Percentiles rank a stretch among this genome's conserved stretches.
Evolutionary conservation across 2,113 vertebrate genomes (phyloP).

Genomic region (Nannobrachium achirus): DNA sequence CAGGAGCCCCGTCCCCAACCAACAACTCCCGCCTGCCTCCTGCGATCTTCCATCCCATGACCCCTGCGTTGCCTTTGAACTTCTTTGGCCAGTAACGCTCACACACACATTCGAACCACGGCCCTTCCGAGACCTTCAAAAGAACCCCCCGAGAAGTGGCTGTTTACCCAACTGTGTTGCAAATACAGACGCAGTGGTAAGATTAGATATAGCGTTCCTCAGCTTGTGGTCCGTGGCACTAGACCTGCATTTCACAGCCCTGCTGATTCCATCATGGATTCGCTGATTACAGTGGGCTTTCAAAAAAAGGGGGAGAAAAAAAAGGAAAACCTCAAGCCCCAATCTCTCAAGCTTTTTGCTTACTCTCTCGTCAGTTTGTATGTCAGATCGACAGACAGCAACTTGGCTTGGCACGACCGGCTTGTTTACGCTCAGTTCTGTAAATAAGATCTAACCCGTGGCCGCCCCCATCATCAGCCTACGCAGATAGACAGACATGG

Average conservation of each 20-base stretch:
- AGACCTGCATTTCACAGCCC: constrained; percentile 44
- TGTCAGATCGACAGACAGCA: constrained; percentile 26
- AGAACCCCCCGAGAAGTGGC: constrained; percentile 17
- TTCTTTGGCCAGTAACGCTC: constrained; percentile 32
- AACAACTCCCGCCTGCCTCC: constrained; percentile 47
- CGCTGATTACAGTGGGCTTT: constrained; percentile 37
- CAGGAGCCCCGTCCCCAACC: constrained; percentile 56
- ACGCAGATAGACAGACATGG: constrained; percentile 53
- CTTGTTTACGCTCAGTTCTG: constrained; percentile 54
- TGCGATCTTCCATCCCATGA: constrained; percentile 63
- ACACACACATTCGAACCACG: neutral
- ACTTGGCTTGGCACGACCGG: constrained; percentile 24
- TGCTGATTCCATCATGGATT: constrained; percentile 38
- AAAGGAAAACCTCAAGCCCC: constrained; percentile 9
- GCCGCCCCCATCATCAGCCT: constrained; percentile 45
- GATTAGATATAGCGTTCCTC: constrained; percentile 36
- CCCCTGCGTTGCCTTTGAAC: constrained; percentile 68
- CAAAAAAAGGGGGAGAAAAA: no score
- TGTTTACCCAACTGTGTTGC: constrained; percentile 49
- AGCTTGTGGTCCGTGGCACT: constrained; percentile 29
- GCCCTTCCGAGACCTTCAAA: constrained; percentile 1
- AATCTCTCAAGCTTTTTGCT: constrained; percentile 25
- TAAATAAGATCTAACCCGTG: constrained; percentile 60
- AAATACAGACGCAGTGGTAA: constrained; percentile 30
- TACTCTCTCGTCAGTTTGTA: constrained; percentile 26